Evolutionary conservation across 2,888 invertebrate species (phyloP).

Genomic region (Yponomeuta evonymella): DNA sequence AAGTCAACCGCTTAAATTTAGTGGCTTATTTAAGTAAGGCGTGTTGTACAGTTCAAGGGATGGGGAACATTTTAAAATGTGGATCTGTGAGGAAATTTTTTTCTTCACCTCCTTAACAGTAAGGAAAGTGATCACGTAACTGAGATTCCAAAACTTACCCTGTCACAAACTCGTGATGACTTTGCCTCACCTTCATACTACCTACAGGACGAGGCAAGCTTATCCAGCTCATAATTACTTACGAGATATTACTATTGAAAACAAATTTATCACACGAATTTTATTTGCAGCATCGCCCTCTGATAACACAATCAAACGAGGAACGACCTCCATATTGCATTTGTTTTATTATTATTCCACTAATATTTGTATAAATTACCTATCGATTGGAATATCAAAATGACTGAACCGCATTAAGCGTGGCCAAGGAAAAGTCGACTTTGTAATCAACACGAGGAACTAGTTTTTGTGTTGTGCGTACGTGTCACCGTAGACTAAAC

Average conservation of each 20-base stretch:
- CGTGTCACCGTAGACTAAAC: conserved; percentile 33
- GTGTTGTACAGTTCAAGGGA: no score
- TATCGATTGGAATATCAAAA: conserved; percentile 23
- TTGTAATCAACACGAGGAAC: conserved; percentile 14
- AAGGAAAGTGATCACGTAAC: no score
- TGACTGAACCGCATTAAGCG: conserved; percentile 23
- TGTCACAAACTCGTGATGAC: no score
- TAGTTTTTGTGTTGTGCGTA: conserved; percentile 20
- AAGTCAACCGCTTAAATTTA: no score
- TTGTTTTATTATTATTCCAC: conserved; percentile 57
- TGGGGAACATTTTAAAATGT: no score
- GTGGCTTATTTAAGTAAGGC: no score
- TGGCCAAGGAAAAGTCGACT: conserved; percentile 23
- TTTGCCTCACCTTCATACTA: no score
- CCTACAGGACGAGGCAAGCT: no score
- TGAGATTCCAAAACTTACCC: no score
- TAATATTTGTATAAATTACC: conserved; percentile 58
- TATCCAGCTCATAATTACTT: no score
- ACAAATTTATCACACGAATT: conserved; percentile 21
- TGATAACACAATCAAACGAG: conserved; percentile 38
- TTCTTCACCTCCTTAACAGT: no score
- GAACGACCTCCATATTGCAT: conserved; percentile 54
- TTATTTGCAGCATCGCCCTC: conserved; percentile 13
- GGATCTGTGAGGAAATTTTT: no score
- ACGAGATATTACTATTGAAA: neutral